These are phyloP conservation scores for Anastatus disparis DNA, from an alignment of 1,140 invertebrate genomes.

Conservation along the genomic window DNA sequence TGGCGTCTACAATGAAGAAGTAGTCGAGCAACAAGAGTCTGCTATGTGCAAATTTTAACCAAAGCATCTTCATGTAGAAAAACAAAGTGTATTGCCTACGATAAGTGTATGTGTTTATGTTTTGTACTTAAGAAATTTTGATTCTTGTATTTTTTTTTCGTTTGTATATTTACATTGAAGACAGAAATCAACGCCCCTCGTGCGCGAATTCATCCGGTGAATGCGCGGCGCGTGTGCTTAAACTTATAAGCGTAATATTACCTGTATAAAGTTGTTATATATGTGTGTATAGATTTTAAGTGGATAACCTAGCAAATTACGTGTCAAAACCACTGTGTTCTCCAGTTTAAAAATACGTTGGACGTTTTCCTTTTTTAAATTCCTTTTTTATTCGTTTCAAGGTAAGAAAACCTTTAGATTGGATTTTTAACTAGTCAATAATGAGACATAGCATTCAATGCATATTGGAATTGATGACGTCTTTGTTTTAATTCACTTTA, in stretches of 20 bases:
- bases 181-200: not conserved
- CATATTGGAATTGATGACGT: too few species aligned
- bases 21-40: not conserved
- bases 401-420: too few species aligned
- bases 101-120: too few species aligned
- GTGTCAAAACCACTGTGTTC: conserved; percentile 13
- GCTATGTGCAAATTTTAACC: not conserved
- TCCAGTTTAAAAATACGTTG: not conserved
- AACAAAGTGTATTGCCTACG: too few species aligned
- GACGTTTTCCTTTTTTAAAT: too few species aligned
- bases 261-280: too few species aligned
- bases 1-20: not conserved
- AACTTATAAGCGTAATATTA: too few species aligned
- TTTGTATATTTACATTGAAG: not conserved
- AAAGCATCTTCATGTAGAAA: not conserved
- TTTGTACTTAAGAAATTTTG: too few species aligned
- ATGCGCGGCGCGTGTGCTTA: conserved; percentile 16
- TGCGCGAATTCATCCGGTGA: not conserved
- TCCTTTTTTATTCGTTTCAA: conserved; percentile 4
- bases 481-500: too few species aligned
- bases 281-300: too few species aligned
- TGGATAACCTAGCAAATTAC: conserved; percentile 32
- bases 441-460: too few species aligned
- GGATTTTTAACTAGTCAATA: too few species aligned
- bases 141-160: conserved; percentile 17